A percentile compares a stretch with the other conserved stretches of the same genome.
phyloP scores from a whole-genome alignment of 2,888 invertebrate species.

The Pseudococcus jackbeardsleyi region DNA sequence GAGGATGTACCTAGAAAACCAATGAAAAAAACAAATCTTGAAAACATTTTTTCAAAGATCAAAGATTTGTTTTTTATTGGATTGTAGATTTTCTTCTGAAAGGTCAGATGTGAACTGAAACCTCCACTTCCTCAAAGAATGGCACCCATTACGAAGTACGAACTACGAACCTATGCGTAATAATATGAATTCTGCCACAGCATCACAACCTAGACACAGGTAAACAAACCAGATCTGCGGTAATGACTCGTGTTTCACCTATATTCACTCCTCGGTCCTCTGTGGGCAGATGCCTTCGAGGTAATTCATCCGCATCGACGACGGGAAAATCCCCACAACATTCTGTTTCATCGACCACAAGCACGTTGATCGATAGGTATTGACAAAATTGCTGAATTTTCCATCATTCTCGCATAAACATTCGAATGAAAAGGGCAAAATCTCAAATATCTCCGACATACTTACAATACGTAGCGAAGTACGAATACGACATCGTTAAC shows the following conservation, averaged over 20 bases:
- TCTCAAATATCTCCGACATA: neutral
- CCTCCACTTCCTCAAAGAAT: neutral
- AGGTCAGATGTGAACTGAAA: too few relatives aligned
- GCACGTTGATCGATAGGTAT: neutral
- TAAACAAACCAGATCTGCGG: neutral
- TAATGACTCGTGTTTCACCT: neutral
- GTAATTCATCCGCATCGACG: neutral
- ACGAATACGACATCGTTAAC: constrained; percentile 8
- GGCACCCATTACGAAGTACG: too few relatives aligned
- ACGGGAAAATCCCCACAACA: neutral
- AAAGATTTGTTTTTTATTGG: too few relatives aligned
- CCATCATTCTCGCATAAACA: neutral
- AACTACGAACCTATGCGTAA: neutral
- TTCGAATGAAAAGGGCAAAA: neutral
- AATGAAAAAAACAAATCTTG: too few relatives aligned
- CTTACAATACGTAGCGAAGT: neutral
- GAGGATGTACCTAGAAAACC: too few relatives aligned
- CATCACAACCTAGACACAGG: neutral
- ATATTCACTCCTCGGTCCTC: neutral
- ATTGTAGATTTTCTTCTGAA: too few relatives aligned
- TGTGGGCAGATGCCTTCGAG: neutral
- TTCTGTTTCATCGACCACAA: neutral
- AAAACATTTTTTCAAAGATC: too few relatives aligned
- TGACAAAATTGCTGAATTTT: neutral
- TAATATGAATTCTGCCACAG: neutral